Percentiles rank a stretch among this genome's conserved stretches.
phyloP scores from a whole-genome alignment of 1,140 invertebrate genomes.

The Drosophila navojoa region DNA sequence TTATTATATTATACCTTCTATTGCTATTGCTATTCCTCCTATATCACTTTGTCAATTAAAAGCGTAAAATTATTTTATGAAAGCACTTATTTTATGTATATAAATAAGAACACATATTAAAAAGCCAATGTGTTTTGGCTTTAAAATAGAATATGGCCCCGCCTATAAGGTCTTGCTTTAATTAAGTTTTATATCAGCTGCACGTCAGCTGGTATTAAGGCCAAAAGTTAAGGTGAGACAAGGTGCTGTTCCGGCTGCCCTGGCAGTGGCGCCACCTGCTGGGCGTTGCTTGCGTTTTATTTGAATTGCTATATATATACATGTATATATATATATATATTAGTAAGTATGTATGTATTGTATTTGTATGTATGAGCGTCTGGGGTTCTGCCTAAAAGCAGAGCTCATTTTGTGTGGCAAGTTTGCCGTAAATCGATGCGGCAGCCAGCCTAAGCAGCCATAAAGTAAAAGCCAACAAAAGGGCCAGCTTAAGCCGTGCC shows the following conservation, averaged over 20 bases:
- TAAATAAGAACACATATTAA: too few relatives aligned
- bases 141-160: slow-evolving; percentile 20
- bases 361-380: slow-evolving; percentile 29
- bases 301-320: slow-evolving; percentile 29
- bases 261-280: slow-evolving; percentile 60
- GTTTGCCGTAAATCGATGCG: slow-evolving; percentile 79
- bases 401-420: slow-evolving; percentile 56
- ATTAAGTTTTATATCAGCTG: slow-evolving; percentile 57
- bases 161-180: slow-evolving; percentile 40
- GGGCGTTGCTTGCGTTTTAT: slow-evolving; percentile 61
- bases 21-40: too few relatives aligned
- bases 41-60: too few relatives aligned
- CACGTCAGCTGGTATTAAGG: slow-evolving; percentile 64
- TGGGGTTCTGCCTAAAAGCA: slow-evolving; percentile 62
- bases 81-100: too few relatives aligned
- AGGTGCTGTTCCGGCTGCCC: slow-evolving; percentile 6
- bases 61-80: too few relatives aligned
- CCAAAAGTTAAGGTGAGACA: slow-evolving; percentile 46
- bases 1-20: too few relatives aligned
- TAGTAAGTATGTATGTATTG: not conserved
- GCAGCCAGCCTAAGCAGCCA: slow-evolving; percentile 69
- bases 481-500: slow-evolving; percentile 32
- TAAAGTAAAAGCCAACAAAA: slow-evolving; percentile 63
- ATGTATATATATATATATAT: too few relatives aligned
- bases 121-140: not conserved